Evolutionary conservation across 2,797 vertebrate species (phyloP), one percentile per base, ranked within the genome.

Genomic region (Thunnus albacares): DNA sequence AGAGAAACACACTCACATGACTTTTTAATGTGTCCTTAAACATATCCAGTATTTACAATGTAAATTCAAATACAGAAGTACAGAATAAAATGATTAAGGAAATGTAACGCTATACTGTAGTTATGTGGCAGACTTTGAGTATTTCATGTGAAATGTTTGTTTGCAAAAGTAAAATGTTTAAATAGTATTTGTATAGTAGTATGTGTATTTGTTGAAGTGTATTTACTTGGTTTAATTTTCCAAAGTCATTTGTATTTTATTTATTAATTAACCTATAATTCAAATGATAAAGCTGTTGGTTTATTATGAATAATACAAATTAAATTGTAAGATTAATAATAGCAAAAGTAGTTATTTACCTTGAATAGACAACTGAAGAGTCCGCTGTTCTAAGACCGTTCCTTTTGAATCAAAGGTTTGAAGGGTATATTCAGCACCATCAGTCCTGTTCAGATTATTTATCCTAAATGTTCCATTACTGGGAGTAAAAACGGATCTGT

Each of bases 311-410:
- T n/a, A 51, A 51, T 18, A 24, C 24, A n/a, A 51, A 51, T 20
- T 18, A 7, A 51, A 51, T n/a, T 51, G 1, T 20, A 51, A 51
- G 17, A 15, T 47, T 47, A 15, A 47, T 47, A 47, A 47, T 17
- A 47, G 0, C 0, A 49, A 6, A 57, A 33, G 12, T 18, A 52
- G 0, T 1, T 14, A 33, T 58, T 90, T 83, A 93, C 92, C 88
- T 93, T 91, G 9, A 80, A 93, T 69, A 3, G 4, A 65, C 20
- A 94, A 22, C 3, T 82, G 26, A 3, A 88, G 64, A 71, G 6
- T 49, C 17, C 0, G 3, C 0, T 0, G 0, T 4, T 3, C 0
- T 41, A 0, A 18, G 1, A 0, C 0, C 0, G 0, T 4, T 45
- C 84, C 85, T 0, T 43, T 14, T 43, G 4, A 4, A 59, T 80